A percentile compares a stretch with the other conserved stretches of the same genome.
phyloP scores from a whole-genome alignment of 1,140 invertebrate species.

The Meloidogyne hapla region DNA sequence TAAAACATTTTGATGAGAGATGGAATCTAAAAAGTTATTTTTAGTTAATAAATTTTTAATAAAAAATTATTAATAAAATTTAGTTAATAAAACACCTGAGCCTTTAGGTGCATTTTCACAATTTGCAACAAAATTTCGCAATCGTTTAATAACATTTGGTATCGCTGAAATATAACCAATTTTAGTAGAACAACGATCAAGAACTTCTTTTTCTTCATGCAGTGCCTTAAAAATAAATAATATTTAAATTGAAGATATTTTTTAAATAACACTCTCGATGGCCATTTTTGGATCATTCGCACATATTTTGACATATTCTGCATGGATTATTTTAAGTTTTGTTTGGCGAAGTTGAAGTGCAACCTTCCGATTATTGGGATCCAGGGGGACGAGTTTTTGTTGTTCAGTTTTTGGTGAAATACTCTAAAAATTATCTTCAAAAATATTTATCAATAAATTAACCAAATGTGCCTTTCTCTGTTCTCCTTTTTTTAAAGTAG shows the following conservation, averaged over 20 bases:
- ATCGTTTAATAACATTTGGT: constrained; percentile 27
- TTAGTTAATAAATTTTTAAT: too few relatives aligned
- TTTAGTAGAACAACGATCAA: constrained; percentile 25
- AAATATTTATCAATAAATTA: background rate
- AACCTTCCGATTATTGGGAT: constrained; percentile 25
- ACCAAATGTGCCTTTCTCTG: constrained; percentile 2
- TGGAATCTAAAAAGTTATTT: constrained; percentile 23
- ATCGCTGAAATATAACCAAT: constrained; percentile 35
- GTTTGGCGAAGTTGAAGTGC: constrained; percentile 16
- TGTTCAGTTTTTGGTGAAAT: background rate
- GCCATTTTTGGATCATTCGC: constrained; percentile 11
- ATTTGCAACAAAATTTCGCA: constrained; percentile 22
- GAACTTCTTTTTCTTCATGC: constrained; percentile 35
- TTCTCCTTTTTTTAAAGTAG: background rate
- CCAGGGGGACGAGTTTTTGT: constrained; percentile 16
- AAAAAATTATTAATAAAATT: background rate
- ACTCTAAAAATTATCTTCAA: background rate
- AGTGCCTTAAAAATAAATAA: constrained; percentile 30
- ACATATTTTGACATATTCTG: constrained; percentile 30
- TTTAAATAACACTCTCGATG: constrained; percentile 19
- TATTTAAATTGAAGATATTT: background rate
- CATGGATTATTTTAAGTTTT: constrained; percentile 15
- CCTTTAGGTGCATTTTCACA: background rate
- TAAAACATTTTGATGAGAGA: constrained; percentile 34
- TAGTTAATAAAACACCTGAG: background rate